Evolutionary conservation across 2,888 invertebrate genomes (phyloP).

Genomic region (Lagria hirta): DNA sequence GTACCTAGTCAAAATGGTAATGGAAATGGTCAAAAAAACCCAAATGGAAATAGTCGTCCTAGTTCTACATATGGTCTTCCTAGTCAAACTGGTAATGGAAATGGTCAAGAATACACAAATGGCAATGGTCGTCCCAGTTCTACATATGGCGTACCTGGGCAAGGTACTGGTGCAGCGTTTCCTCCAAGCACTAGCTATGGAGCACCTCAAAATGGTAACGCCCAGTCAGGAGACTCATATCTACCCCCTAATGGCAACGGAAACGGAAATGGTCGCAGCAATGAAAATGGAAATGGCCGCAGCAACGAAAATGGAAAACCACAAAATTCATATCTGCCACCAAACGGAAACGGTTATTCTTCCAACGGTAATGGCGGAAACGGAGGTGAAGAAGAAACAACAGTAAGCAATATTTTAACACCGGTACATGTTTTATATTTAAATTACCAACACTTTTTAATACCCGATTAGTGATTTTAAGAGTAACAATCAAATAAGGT

Average conservation of each 20-base stretch:
- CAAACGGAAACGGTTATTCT: conserved; percentile 28
- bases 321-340: too few species aligned
- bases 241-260: conserved; percentile 25
- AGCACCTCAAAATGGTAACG: conserved; percentile 28
- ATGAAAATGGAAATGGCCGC: conserved; percentile 31
- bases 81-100: conserved; percentile 24
- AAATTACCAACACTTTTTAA: too few species aligned
- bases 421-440: too few species aligned
- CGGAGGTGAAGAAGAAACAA: conserved; percentile 28
- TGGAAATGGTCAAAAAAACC: conserved; percentile 14
- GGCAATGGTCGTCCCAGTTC: conserved; percentile 36
- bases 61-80: conserved; percentile 36
- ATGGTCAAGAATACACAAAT: conserved; percentile 25
- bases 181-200: conserved; percentile 32
- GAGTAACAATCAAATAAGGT: too few species aligned
- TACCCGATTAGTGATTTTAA: too few species aligned
- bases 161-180: conserved; percentile 16
- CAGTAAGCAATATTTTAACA: conserved; percentile 21
- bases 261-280: conserved; percentile 9
- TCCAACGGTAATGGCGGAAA: conserved; percentile 30
- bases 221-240: conserved; percentile 35
- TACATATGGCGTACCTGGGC: conserved; percentile 32
- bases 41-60: too few species aligned
- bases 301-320: conserved; percentile 29
- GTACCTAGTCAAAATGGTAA: conserved; percentile 50